Percentiles rank a stretch among this genome's conserved stretches.
Conservation (phyloP, 1,140 invertebrate genomes). For the Leptinotarsa texana region DNA sequence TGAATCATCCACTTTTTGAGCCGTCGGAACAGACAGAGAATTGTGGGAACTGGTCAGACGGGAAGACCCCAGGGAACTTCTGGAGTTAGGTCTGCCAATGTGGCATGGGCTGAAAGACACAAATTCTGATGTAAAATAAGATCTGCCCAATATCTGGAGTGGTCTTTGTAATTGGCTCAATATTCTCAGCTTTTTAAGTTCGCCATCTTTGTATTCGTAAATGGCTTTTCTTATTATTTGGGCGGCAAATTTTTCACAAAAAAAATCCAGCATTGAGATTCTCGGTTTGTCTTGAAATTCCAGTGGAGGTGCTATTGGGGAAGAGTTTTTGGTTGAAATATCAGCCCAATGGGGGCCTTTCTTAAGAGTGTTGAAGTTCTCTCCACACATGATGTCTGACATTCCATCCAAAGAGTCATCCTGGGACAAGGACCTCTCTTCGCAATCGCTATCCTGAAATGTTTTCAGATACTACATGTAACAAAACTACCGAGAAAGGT, state of each 20-base stretch:
- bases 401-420: conserved; percentile 68
- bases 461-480: no score
- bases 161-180: conserved; percentile 19
- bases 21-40: conserved; percentile 70
- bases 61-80: conserved; percentile 72
- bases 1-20: conserved; percentile 75
- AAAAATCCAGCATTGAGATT: conserved; percentile 37
- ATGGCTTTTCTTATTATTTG: conserved; percentile 50
- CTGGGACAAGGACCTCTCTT: conserved; percentile 66
- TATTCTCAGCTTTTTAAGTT: conserved; percentile 32
- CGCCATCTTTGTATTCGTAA: conserved; percentile 36
- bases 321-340: conserved; percentile 47
- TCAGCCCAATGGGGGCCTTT: conserved; percentile 70
- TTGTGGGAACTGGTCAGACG: conserved; percentile 80
- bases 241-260: conserved; percentile 44
- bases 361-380: conserved; percentile 80
- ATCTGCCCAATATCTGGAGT: conserved; percentile 47
- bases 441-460: conserved; percentile 67
- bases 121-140: conserved; percentile 66
- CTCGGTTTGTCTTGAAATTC: conserved; percentile 72
- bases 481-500: no score
- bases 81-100: conserved; percentile 42
- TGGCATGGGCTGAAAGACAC: conserved; percentile 66
- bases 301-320: conserved; percentile 76
- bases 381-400: conserved; percentile 71